These are phyloP conservation scores for Glareola pratincola DNA, from an alignment of 2,113 vertebrate species.

Conservation along the genomic window DNA sequence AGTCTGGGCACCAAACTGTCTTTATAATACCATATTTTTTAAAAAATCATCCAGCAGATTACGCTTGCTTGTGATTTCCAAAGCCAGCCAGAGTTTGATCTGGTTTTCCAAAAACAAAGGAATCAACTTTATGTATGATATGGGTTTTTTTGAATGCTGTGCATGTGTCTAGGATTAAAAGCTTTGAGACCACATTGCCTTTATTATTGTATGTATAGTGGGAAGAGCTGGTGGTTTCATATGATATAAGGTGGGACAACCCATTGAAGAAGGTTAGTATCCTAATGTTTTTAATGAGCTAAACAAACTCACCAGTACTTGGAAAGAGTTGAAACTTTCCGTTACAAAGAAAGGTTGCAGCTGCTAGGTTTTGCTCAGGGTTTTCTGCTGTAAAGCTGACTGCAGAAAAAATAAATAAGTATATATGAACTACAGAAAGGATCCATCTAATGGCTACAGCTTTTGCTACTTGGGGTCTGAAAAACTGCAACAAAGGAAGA, in stretches of 20 bases:
- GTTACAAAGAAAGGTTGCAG: background rate
- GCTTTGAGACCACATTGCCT: background rate
- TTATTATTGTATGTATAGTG: background rate
- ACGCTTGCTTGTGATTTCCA: background rate
- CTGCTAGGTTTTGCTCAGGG: background rate
- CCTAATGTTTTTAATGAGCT: background rate
- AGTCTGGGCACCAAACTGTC: background rate
- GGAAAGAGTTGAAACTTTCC: background rate
- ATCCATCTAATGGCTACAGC: background rate
- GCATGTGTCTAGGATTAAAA: background rate
- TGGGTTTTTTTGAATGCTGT: background rate
- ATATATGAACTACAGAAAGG: background rate
- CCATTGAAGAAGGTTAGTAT: background rate
- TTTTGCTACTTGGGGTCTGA: background rate
- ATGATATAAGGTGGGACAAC: background rate
- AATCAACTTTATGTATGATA: background rate
- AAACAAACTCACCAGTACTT: background rate
- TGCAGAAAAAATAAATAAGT: background rate
- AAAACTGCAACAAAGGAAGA: conserved; percentile 15
- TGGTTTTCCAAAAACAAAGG: background rate
- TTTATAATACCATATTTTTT: background rate
- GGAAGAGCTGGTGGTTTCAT: background rate
- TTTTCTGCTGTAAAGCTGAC: background rate
- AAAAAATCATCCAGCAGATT: background rate
- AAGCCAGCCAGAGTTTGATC: background rate